Percentiles rank a stretch among this genome's conserved stretches.
These are phyloP conservation scores for Petrophora chlorosata DNA, from an alignment of 2,888 invertebrate genomes.

Conservation along the genomic window DNA sequence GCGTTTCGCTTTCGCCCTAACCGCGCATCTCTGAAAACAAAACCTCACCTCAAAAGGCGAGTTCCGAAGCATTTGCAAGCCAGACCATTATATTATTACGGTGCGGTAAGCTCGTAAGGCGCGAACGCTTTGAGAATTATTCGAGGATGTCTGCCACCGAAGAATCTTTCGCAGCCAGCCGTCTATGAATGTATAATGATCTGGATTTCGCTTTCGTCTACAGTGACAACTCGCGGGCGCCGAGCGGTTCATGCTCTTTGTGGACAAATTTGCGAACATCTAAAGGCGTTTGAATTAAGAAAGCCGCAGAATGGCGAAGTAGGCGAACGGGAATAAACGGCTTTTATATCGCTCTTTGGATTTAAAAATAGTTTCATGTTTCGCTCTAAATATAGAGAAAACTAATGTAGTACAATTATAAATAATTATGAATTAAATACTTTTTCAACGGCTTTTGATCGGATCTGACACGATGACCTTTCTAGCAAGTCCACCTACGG, in stretches of 20 bases:
- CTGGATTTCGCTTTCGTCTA: constrained; percentile 39
- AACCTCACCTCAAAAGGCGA: constrained; percentile 38
- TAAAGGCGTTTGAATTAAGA: background rate
- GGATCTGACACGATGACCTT: no score
- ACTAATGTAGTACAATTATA: no score
- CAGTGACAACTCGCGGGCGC: constrained; percentile 15
- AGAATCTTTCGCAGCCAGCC: constrained; percentile 70
- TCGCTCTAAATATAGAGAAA: no score
- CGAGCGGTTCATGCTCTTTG: constrained; percentile 11
- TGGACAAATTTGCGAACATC: constrained; percentile 6
- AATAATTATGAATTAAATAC: no score
- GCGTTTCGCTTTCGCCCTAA: background rate
- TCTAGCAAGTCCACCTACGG: no score
- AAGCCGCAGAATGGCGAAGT: background rate
- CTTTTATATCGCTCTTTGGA: no score
- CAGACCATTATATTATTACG: constrained; percentile 77
- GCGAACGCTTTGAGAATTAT: constrained; percentile 66
- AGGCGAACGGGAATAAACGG: background rate
- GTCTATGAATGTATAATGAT: constrained; percentile 80
- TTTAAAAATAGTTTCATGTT: no score
- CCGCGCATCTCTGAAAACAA: constrained; percentile 30
- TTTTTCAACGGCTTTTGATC: no score
- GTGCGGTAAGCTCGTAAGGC: constrained; percentile 64
- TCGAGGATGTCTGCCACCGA: constrained; percentile 58
- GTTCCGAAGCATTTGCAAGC: constrained; percentile 49